phyloP scores from a whole-genome alignment of 2,113 vertebrate genomes.

The Syngnathus floridae region DNA sequence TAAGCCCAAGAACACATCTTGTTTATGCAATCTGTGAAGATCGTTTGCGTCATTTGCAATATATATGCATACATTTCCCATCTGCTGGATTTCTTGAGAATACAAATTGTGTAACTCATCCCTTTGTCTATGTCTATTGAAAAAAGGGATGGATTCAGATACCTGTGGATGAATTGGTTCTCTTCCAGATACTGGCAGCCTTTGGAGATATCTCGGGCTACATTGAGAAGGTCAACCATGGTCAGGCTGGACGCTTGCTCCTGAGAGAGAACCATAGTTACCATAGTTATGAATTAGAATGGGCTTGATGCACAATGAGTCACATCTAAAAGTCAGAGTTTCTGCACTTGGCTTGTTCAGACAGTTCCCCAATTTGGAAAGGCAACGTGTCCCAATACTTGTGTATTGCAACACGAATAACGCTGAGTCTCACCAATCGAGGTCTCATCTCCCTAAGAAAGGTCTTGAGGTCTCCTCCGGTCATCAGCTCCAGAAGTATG shows the following conservation, averaged over 20 bases:
- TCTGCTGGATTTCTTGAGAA: constrained; percentile 6
- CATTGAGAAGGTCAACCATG: constrained; percentile 93
- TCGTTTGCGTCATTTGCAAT: constrained; percentile 7
- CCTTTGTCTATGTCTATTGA: constrained; percentile 2
- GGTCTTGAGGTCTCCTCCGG: constrained; percentile 92
- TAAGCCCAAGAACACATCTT: constrained; percentile 5
- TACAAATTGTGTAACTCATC: neutral
- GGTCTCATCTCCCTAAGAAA: constrained; percentile 93
- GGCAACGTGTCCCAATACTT: neutral
- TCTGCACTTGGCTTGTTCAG: neutral
- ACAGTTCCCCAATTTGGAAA: neutral
- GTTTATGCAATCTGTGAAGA: constrained; percentile 9
- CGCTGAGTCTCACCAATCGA: constrained; percentile 77
- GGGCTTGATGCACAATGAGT: too few species aligned
- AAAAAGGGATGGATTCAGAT: neutral
- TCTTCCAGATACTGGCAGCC: constrained; percentile 97
- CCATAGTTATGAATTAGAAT: constrained; percentile 10
- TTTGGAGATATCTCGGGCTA: constrained; percentile 91
- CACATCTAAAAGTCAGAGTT: too few species aligned
- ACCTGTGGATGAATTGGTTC: constrained; percentile 99
- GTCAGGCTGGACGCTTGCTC: constrained; percentile 86
- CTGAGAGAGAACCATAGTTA: constrained; percentile 66
- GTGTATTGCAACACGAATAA: neutral
- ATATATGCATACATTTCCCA: constrained; percentile 2
- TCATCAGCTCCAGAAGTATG: constrained; percentile 95